Percentiles rank a stretch among this genome's conserved stretches.
These are phyloP conservation scores for Diphyllodes magnificus DNA, from an alignment of 2,113 vertebrate genomes.

Conservation along the genomic window DNA sequence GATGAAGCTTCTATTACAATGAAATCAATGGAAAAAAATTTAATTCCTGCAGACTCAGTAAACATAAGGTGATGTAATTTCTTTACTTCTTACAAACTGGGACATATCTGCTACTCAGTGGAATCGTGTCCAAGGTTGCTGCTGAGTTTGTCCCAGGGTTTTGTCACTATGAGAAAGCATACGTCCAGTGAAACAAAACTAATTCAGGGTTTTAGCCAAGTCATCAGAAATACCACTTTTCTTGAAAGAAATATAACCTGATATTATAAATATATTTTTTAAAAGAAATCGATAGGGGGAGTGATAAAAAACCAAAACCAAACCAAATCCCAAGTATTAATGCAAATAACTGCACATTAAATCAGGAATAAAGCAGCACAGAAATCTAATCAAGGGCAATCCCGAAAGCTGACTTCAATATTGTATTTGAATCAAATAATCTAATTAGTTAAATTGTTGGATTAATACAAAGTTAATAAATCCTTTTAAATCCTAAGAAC, in stretches of 20 bases:
- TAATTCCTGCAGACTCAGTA: not conserved
- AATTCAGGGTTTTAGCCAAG: not conserved
- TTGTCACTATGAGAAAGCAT: not conserved
- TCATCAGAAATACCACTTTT: not conserved
- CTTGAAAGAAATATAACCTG: not conserved
- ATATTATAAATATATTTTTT: not conserved
- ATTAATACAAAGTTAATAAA: not conserved
- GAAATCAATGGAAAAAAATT: not conserved
- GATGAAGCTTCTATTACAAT: not conserved
- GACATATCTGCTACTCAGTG: not conserved
- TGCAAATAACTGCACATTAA: not conserved
- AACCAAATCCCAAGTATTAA: not conserved
- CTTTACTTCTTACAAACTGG: not conserved
- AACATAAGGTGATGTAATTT: not conserved
- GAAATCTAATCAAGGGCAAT: not conserved
- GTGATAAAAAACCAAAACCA: not conserved
- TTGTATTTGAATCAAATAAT: not conserved
- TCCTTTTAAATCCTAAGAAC: not conserved
- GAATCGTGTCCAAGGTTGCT: not conserved
- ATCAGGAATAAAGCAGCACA: not conserved
- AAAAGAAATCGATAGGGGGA: not conserved
- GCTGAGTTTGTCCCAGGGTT: not conserved
- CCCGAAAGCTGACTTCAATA: not conserved
- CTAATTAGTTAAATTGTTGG: not conserved
- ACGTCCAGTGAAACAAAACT: not conserved